Evolutionary conservation across 2,888 invertebrate genomes (phyloP), one percentile per base, ranked within the genome.

Genomic region (Hofmannophila pseudospretella): DNA sequence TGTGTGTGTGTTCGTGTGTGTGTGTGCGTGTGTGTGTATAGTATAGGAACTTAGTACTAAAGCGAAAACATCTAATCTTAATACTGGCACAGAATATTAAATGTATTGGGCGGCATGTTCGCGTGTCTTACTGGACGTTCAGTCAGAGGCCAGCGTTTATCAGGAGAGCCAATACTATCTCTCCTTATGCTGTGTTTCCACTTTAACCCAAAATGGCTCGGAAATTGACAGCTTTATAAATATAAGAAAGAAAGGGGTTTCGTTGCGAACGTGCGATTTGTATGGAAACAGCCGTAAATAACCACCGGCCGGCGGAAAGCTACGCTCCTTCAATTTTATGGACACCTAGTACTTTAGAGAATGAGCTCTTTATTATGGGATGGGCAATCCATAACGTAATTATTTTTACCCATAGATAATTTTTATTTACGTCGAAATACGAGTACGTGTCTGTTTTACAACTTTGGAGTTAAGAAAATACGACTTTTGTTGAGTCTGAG

Each of bases 151-250:
- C n/a, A n/a, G n/a, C n/a, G n/a, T n/a, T n/a, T n/a, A n/a, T n/a
- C n/a, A n/a, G n/a, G n/a, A 12, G 28, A 9, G 12, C 3, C 28
- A 4, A 28, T 3, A 28, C 11, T 28, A 3, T 8, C 2, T 5
- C 12, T 3, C 7, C 28, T 1, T 28, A 11, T 28, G n/a, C n/a
- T 23, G 23, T 23, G 23, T 23, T 23, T 63, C 63, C 66, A 60
- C 67, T 67, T 62, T 60, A 66, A 64, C 66, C 73, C 66, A 60
- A 74, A 73, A 73, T 63, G 67, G 60, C 56, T 66, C 58, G 47
- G 51, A 60, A 75, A 78, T 77, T 78, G 80, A 82, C 76, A 78
- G 78, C 75, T 78, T 76, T 78, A 79, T 78, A 76, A 72, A 75
- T 70, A 71, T 53, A 67, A 66, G 66, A 69, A 16, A 16, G 5